phyloP scores from a whole-genome alignment of 2,797 vertebrate genomes.

The Ataeniobius toweri region DNA sequence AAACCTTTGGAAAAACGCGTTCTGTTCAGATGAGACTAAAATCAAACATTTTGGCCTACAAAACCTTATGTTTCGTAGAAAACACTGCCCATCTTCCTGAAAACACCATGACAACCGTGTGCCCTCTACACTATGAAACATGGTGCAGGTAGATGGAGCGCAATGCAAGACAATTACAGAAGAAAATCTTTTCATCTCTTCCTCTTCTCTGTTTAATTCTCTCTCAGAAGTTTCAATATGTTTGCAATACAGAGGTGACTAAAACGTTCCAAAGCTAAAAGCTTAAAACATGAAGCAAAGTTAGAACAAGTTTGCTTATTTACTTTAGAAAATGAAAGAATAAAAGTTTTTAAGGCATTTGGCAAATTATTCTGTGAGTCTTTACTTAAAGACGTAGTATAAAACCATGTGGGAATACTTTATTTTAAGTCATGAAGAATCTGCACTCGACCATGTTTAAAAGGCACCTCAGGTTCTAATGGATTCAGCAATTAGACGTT shows the following conservation, averaged over 20 bases:
- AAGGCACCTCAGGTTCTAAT: not conserved
- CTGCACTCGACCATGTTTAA: not conserved
- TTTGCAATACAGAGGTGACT: slow-evolving; percentile 15
- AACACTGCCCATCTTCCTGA: not conserved
- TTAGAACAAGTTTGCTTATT: not conserved
- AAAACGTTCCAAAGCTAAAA: slow-evolving; percentile 3
- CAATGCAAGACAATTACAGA: not conserved
- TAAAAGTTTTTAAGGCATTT: not conserved
- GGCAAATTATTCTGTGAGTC: not conserved
- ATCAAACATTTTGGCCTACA: not conserved
- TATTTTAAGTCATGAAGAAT: not conserved
- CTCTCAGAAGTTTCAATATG: slow-evolving; percentile 14
- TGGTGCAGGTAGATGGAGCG: not conserved
- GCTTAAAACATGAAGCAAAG: not conserved
- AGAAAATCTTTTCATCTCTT: slow-evolving; percentile 10
- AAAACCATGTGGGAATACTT: no score
- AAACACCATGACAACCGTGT: not conserved
- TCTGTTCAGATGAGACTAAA: not conserved
- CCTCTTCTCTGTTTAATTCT: slow-evolving; percentile 6
- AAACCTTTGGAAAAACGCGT: not conserved
- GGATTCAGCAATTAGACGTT: not conserved
- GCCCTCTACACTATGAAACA: not conserved
- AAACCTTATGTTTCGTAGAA: not conserved
- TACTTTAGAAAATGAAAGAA: not conserved
- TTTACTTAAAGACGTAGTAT: not conserved